Evolutionary conservation across 2,888 invertebrate species (phyloP), one percentile per base, ranked within the genome.

Genomic region (Philereme transversata): DNA sequence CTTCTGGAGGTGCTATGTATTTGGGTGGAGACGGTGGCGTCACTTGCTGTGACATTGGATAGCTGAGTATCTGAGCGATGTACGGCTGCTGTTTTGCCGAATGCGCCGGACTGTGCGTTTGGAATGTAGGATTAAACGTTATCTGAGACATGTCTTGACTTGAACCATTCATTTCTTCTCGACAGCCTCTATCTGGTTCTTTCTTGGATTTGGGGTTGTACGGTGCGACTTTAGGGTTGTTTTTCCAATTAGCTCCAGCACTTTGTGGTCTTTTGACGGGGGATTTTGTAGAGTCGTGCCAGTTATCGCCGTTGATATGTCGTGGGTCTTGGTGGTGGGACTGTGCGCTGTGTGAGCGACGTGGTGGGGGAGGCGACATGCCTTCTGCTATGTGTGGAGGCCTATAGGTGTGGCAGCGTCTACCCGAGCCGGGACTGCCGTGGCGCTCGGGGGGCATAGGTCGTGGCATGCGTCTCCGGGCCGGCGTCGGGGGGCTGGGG

Each of bases 51-150:
- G 91, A 88, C 79, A 87, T 87, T 0, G 92, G 92, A 67, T 91
- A 92, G 54, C 89, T 89, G 60, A 92, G 78, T 49, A 92, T 92
- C 74, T 92, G 93, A 33, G 92, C 86, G 70, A 91, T 92, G 65
- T 91, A 92, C 9, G 93, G 92, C 66, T 92, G 91, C 55, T 88
- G 88, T 67, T 90, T 90, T 1, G 83, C 79, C 0, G 86, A 81
- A 69, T 92, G 92, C 8, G 92, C 90, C 44, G 93, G 92, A 74
- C 92, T 92, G 71, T 92, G 91, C 3, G 88, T 90, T 79, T 92
- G 92, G 90, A 92, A 93, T 88, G 92, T 92, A 58, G 92, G 92
- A 66, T 92, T 93, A 67, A 83, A 92, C 3, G 92, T 93, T 51
- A 92, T 88, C 70, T 92, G 92, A 2, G 92, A 92, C 51, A 84